Evolutionary conservation across 2,797 vertebrate species (phyloP).

Genomic region (Propithecus deckenii): DNA sequence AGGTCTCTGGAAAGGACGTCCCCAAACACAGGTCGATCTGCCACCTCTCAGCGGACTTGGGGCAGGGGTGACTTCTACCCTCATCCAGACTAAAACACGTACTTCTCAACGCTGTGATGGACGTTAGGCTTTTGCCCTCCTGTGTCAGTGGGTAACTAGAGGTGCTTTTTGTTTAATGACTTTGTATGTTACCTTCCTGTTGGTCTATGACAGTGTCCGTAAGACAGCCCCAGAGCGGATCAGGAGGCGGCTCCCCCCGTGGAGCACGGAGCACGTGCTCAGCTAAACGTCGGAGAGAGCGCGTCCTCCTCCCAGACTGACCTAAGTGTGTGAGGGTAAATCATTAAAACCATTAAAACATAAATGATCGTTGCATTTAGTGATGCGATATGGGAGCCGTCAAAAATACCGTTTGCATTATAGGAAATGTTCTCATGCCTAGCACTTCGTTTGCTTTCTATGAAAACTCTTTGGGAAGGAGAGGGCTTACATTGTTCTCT

Average conservation of each 20-base stretch:
- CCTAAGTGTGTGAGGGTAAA: accelerated
- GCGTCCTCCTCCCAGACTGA: neutral
- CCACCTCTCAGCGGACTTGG: accelerated
- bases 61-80: accelerated
- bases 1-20: accelerated
- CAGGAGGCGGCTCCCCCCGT: neutral
- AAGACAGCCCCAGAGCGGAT: neutral
- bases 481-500: accelerated
- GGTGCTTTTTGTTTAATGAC: accelerated
- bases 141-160: neutral
- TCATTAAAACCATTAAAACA: neutral
- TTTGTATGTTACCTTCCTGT: neutral
- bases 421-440: neutral
- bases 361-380: neutral
- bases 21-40: accelerated
- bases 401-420: neutral
- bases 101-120: accelerated
- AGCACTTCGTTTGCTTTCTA: neutral
- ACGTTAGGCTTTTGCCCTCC: accelerated
- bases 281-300: accelerated
- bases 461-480: neutral
- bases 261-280: too few species aligned
- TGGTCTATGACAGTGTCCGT: too few species aligned
- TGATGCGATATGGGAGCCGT: neutral
- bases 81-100: accelerated